Base-by-base conservation (phyloP, 2,888 invertebrate species). In the Tryphoninae sp. region DNA sequence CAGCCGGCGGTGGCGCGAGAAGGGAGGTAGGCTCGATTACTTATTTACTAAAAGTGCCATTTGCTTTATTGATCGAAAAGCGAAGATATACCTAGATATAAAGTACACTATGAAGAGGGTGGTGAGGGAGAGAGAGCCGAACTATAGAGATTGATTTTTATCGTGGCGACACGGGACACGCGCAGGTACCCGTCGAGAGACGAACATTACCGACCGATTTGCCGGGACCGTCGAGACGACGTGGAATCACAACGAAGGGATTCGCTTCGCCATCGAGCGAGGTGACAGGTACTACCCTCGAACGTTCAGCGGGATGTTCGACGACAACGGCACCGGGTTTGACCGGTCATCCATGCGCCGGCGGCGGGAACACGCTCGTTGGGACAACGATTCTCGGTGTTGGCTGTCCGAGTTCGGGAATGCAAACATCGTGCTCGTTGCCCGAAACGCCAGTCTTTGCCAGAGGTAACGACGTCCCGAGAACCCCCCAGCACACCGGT, bases 381-480 rank as follows among this genome's bases (percentile, higher is more conserved):
- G 83, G 90, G 85, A 86, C 91, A 85, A 69, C 91, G 90, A 96
- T 96, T 91, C 95, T 75, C 22, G 83, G 88, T 80, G 83, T 82
- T 4, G 82, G 82, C 11, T 78, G 81, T 23, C 86, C 89, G 22
- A 91, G 91, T 51, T 93, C 84, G 90, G 92, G 93, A 77, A 92
- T 97, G 91, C 97, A 97, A 92, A 97, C 97, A 2, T 97, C 97
- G 0, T 97, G 96, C 86, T 97, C 97, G 88, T 93, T 97, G 79
- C 97, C 97, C n/a, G 97, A 97, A 93, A 97, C 97, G 0, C 97
- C 97, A 0, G 96, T 97, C 82, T 97, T 97, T 91, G 96, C 96
- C 2, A 94, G 97, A 85, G 96, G 96, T 77, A 91, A 96, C 92
- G 97, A 97, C 92, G 96, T 97, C 85, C 96, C 97, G 0, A 94